Conservation (phyloP, 1,140 invertebrate species). For the Chymomyza costata region DNA sequence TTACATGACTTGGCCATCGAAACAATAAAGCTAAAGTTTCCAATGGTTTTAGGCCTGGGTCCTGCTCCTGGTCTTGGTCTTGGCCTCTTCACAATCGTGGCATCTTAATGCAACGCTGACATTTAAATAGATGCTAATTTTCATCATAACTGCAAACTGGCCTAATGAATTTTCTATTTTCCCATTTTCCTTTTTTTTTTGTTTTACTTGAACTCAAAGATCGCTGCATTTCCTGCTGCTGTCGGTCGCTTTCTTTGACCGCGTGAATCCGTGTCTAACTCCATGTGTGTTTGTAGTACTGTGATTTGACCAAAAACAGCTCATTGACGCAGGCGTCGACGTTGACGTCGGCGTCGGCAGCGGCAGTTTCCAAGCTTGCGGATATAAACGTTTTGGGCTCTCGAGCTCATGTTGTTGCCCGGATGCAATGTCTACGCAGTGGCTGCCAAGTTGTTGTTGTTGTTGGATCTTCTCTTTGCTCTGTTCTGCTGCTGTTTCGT, state of each 20-base stretch:
- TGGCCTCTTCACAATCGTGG: too few species aligned
- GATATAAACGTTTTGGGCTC: conserved; percentile 64
- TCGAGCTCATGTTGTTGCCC: conserved; percentile 48
- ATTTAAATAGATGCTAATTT: conserved; percentile 72
- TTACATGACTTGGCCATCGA: too few species aligned
- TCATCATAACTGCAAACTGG: conserved; percentile 52
- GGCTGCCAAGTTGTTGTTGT: conserved; percentile 26
- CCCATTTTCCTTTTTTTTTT: too few species aligned
- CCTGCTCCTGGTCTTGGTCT: too few species aligned
- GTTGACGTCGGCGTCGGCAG: too few species aligned
- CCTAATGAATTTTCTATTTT: conserved; percentile 51
- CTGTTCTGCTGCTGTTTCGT: conserved; percentile 50
- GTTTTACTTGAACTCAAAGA: conserved; percentile 18
- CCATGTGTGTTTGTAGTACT: conserved; percentile 41
- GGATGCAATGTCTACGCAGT: conserved; percentile 69
- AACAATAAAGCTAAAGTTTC: too few species aligned
- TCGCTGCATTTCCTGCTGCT: conserved; percentile 53
- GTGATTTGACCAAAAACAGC: conserved; percentile 70
- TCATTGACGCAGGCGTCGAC: conserved; percentile 36
- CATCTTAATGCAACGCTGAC: conserved; percentile 60
- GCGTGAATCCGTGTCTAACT: conserved; percentile 71
- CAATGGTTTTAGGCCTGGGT: too few species aligned
- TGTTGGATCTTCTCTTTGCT: conserved; percentile 8
- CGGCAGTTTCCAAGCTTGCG: conserved; percentile 46
- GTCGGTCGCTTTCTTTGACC: conserved; percentile 69